Evolutionary conservation across 1,140 invertebrate species (phyloP).

Genomic region (Piezodorus guildinii): DNA sequence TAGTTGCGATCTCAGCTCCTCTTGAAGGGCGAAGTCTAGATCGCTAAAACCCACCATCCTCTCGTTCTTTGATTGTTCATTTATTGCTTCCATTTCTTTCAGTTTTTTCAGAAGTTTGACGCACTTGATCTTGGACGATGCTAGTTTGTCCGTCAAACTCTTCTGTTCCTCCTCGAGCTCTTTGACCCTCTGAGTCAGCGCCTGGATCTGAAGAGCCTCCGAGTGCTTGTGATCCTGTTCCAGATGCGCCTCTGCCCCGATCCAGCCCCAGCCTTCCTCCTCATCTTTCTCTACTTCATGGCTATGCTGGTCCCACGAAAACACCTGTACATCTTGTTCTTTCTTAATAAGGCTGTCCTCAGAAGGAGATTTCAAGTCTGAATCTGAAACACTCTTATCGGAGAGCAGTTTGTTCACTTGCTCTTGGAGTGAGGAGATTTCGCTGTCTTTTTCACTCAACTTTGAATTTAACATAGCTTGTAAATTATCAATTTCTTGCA

Average conservation of each 20-base stretch:
- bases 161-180: slow-evolving; percentile 40
- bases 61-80: slow-evolving; percentile 44
- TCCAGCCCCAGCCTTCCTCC: slow-evolving; percentile 46
- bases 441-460: neutral
- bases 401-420: neutral
- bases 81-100: slow-evolving; percentile 59
- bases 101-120: slow-evolving; percentile 60
- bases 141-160: slow-evolving; percentile 38
- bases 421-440: neutral
- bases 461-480: neutral
- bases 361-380: neutral
- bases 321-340: slow-evolving; percentile 16
- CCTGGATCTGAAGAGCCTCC: slow-evolving; percentile 20
- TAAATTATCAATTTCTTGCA: neutral
- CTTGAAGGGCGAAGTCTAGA: slow-evolving; percentile 59
- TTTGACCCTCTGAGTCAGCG: slow-evolving; percentile 38
- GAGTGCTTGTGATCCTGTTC: slow-evolving; percentile 33
- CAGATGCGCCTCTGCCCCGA: slow-evolving; percentile 38
- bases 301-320: slow-evolving; percentile 28
- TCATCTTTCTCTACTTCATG: slow-evolving; percentile 29
- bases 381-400: neutral
- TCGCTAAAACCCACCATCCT: slow-evolving; percentile 43
- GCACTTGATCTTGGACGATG: slow-evolving; percentile 47
- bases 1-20: slow-evolving; percentile 58
- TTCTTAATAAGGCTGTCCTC: neutral